Evolutionary conservation across 2,113 vertebrate genomes (phyloP).

Genomic region (Larimichthys crocea): DNA sequence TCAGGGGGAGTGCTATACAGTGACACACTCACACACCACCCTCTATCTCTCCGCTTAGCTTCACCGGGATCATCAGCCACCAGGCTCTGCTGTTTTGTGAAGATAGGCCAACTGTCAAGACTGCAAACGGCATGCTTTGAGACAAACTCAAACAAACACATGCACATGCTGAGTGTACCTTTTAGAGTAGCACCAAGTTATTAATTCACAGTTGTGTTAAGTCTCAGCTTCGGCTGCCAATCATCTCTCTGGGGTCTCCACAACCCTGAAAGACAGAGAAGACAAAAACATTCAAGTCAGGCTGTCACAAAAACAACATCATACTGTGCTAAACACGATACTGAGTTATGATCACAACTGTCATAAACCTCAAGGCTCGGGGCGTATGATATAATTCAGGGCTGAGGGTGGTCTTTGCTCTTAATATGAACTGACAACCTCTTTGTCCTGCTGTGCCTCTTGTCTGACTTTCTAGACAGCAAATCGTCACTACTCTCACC

Average conservation of each 20-base stretch:
- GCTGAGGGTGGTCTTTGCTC: constrained; percentile 18
- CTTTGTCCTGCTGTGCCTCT: constrained; percentile 8
- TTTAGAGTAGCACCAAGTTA: constrained; percentile 73
- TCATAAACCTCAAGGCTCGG: not conserved
- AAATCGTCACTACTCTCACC: constrained; percentile 2
- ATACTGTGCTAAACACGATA: not conserved
- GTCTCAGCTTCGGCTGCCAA: constrained; percentile 71
- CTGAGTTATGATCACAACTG: constrained; percentile 13
- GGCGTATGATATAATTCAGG: not conserved
- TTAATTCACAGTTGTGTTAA: constrained; percentile 69
- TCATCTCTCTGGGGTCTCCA: constrained; percentile 73
- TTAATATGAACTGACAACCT: not conserved
- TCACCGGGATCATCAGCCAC: constrained; percentile 35
- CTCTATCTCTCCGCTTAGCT: constrained; percentile 13
- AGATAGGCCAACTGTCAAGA: constrained; percentile 51
- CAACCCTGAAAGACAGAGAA: constrained; percentile 65
- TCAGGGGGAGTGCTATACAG: constrained; percentile 21
- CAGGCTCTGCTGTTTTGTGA: constrained; percentile 46
- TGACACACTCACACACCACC: constrained; percentile 29
- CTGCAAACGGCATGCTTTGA: not conserved
- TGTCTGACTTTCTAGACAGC: constrained; percentile 3
- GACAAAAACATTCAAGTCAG: constrained; percentile 47
- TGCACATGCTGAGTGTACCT: constrained; percentile 60
- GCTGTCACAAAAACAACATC: constrained; percentile 38
- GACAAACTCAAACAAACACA: constrained; percentile 36